Evolutionary conservation across 2,113 vertebrate genomes (phyloP), one percentile per base, ranked within the genome.

Genomic region (Gila orcuttii): DNA sequence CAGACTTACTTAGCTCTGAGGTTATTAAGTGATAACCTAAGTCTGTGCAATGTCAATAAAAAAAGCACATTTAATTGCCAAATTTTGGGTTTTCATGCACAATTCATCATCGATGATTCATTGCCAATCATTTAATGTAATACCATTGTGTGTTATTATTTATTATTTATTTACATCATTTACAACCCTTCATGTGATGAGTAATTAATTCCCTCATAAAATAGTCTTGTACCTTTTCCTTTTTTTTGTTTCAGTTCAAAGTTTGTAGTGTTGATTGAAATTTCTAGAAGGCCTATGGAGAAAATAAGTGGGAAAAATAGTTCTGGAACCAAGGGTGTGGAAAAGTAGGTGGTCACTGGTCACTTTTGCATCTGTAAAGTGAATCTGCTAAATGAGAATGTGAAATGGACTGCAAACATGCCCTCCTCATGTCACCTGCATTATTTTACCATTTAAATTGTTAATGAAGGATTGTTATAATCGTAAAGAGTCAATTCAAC

Each of bases 381-480:
- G 39, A 19, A 25, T 75, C 13, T 76, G 47, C 50, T 77, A 33
- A 55, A 33, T 77, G 11, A 55, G 31, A 77, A 77, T 77, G 75
- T 60, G 52, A 79, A 79, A 78, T 15, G 52, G 28, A 57, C 19
- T 31, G 21, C 55, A 59, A 4, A 60, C 52, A 52, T 33, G 25
- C 13, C 45, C n/a, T 52, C n/a, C 3, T 7, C 12, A 52, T 23
- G 75, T 57, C 17, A 23, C 9, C 50, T 78, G 4, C 36, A 42
- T 71, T 39, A 42, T n/a, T 4, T 42, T 23, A 23, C 33, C 33
- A 71, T 71, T 33, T 10, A 6, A 71, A 71, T n/a, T 13, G 9
- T 13, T n/a, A 15, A 4, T 73, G 36, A 23, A 69, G 19, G 8
- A 71, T 21, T 71, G 17, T 42, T 10, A 11, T 42, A 10, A 39